Evolutionary conservation across 1,140 invertebrate genomes (phyloP), one percentile per base, ranked within the genome.

Genomic region (Drosophila malerkotliana): DNA sequence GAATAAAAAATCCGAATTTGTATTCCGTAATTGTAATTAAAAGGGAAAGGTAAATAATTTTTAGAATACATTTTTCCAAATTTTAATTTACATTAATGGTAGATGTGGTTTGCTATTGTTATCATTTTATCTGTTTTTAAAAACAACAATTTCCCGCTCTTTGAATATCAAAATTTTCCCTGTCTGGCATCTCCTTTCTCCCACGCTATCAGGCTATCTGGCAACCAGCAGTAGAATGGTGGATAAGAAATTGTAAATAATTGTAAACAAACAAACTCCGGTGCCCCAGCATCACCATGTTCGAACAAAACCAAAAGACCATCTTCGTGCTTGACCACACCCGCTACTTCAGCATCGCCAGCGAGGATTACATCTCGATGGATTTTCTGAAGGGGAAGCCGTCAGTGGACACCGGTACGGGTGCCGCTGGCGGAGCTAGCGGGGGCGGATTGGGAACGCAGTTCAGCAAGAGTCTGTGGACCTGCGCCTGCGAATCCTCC

Each of bases 311-410:
- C 92, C 97, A 99, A 90, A 99, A 99, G 93, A 99, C 98, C 2
- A 95, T 99, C 56, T 98, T 99, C 92, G 96, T 99, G 2, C 92
- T 99, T 58, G 98, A 99, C 90, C 97, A 98, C 82, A 97, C 97
- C 0, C 95, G 97, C 9, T 96, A 96, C 88, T 98, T 98, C 92
- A 95, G 95, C 5, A 95, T 97, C 77, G 96, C 97, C 26, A 97
- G 96, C 61, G 97, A 98, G 76, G 95, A 95, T 92, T 94, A 94
- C 18, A 94, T 98, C 60, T 97, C 98, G 79, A 96, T 98, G 92
- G 98, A 99, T 92, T 95, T 97, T 79, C 92, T 95, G 0, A 96
- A 97, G 92, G 94, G 94, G 34, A 94, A 96, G 12, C 75, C 77
- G 1, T 51, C 60, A 12, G 34, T 45, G 5, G 61, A 15, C 30